These are phyloP conservation scores for Poeciliopsis retropinna DNA, from an alignment of 2,113 vertebrate genomes.

Conservation along the genomic window DNA sequence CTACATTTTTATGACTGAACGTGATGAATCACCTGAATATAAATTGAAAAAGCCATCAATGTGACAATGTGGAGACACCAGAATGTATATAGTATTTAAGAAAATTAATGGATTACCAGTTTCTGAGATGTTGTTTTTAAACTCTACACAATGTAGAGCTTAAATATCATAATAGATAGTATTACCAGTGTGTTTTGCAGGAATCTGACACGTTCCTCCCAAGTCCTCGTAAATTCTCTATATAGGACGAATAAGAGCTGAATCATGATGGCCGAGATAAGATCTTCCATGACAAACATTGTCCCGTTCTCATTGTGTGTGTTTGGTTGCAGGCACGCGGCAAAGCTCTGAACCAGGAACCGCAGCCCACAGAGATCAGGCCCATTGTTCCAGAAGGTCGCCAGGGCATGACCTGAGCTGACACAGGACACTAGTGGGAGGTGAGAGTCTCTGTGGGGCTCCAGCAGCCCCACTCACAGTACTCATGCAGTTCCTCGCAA, in stretches of 20 bases:
- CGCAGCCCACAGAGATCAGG: slow-evolving; percentile 21
- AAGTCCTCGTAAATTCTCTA: background rate
- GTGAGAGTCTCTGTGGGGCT: slow-evolving; percentile 10
- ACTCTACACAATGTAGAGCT: background rate
- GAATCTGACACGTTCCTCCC: background rate
- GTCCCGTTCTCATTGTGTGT: background rate
- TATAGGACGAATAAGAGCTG: background rate
- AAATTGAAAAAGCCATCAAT: background rate
- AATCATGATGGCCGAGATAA: background rate
- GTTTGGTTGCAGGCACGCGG: slow-evolving; percentile 27
- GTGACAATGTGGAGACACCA: background rate
- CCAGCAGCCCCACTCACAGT: slow-evolving; percentile 33
- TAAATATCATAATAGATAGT: background rate
- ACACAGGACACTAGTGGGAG: slow-evolving; percentile 41
- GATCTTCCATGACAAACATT: slow-evolving; percentile 19
- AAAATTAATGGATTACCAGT: background rate
- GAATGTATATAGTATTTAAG: too few species aligned
- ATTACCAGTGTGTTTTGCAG: too few species aligned
- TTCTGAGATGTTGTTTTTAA: background rate
- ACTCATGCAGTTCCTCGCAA: background rate
- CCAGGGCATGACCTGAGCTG: background rate
- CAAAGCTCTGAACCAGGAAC: slow-evolving; percentile 23
- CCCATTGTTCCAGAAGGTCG: slow-evolving; percentile 33
- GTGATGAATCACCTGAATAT: background rate
- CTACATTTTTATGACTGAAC: background rate